Evolutionary conservation across 2,888 invertebrate species (phyloP).

Genomic region (Phyllotreta striolata): DNA sequence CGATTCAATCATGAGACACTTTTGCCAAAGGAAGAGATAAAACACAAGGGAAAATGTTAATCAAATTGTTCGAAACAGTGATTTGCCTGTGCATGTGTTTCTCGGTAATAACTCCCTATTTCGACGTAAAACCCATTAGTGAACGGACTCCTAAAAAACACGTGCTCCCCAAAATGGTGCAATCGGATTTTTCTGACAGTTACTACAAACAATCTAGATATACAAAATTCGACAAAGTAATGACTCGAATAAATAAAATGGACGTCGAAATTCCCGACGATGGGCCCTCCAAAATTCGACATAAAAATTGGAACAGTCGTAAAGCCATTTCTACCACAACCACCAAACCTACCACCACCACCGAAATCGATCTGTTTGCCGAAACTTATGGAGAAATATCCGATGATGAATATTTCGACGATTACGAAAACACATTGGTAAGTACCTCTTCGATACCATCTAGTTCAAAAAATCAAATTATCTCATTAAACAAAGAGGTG

Average conservation of each 20-base stretch:
- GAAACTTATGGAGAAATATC: slow-evolving; percentile 41
- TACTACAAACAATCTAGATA: slow-evolving; percentile 43
- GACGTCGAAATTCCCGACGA: slow-evolving; percentile 21
- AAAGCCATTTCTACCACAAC: slow-evolving; percentile 19
- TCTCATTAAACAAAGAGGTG: too few relatives aligned
- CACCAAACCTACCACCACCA: slow-evolving; percentile 38
- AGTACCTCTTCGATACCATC: slow-evolving; percentile 21
- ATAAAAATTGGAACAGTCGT: slow-evolving; percentile 35
- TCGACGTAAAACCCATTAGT: slow-evolving; percentile 26
- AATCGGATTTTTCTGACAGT: slow-evolving; percentile 19
- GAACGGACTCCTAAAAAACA: slow-evolving; percentile 26
- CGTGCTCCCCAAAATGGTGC: slow-evolving; percentile 7
- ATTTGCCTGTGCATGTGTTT: slow-evolving; percentile 38
- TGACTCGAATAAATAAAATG: slow-evolving; percentile 45
- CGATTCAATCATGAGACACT: slow-evolving; percentile 12
- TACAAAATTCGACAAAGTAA: slow-evolving; percentile 48
- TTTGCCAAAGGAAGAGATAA: slow-evolving; percentile 23
- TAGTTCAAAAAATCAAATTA: too few relatives aligned
- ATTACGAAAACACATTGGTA: slow-evolving; percentile 39
- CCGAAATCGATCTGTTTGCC: slow-evolving; percentile 33
- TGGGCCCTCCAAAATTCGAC: slow-evolving; percentile 32
- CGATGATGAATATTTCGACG: slow-evolving; percentile 36
- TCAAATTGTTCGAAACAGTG: slow-evolving; percentile 24
- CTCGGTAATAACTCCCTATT: slow-evolving; percentile 26
- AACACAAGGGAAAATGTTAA: slow-evolving; percentile 21